These are phyloP conservation scores for Norana najaformis DNA, from an alignment of 2,888 invertebrate species.

Conservation along the genomic window DNA sequence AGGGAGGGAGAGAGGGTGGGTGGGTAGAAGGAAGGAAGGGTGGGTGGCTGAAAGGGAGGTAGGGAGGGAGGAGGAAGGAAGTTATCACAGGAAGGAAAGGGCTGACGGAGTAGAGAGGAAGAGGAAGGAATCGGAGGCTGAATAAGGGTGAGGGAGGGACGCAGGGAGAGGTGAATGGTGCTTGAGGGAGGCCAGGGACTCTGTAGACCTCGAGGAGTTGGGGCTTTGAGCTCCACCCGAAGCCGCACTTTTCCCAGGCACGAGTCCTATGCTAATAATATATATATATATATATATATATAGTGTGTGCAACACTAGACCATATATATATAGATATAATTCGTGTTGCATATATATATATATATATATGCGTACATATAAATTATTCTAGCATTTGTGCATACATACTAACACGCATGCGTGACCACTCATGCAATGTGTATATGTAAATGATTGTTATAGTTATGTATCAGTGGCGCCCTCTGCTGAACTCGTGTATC, in stretches of 20 bases:
- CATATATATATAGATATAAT: conserved; percentile 24
- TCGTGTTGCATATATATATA: conserved; percentile 29
- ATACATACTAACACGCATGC: too few species aligned
- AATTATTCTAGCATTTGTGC: too few species aligned
- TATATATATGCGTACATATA: conserved; percentile 7
- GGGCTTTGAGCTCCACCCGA: background rate
- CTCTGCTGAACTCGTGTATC: background rate
- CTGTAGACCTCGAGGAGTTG: background rate
- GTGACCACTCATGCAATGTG: background rate
- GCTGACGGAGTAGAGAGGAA: background rate
- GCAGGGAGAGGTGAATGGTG: too few species aligned
- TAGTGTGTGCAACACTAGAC: background rate
- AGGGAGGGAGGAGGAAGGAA: background rate
- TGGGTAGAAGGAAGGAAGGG: background rate
- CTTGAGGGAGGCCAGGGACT: too few species aligned
- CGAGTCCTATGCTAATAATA: background rate
- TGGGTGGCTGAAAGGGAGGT: too few species aligned
- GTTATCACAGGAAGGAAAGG: background rate
- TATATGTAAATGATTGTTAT: background rate
- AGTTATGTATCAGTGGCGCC: background rate
- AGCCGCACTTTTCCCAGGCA: conserved; percentile 6
- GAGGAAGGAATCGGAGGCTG: background rate
- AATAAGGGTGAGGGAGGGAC: background rate
- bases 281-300: conserved; percentile 28
- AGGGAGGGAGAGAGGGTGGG: background rate